phyloP scores from a whole-genome alignment of 2,797 vertebrate genomes.

The Rhabdomys pumilio region DNA sequence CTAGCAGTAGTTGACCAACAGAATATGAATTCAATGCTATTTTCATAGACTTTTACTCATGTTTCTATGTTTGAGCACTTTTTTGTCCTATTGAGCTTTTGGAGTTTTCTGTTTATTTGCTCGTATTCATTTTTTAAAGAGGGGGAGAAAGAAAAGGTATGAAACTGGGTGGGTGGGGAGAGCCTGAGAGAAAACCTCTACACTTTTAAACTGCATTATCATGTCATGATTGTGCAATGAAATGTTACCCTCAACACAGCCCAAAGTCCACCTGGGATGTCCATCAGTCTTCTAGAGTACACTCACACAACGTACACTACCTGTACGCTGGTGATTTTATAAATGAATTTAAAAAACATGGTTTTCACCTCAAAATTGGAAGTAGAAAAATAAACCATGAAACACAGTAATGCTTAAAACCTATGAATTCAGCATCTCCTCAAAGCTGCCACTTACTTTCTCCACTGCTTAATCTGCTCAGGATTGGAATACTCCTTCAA shows the following conservation, averaged over 20 bases:
- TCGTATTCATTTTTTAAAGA: not conserved
- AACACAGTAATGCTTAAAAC: not conserved
- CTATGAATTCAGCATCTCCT: not conserved
- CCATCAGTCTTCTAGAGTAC: not conserved
- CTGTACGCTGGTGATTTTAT: not conserved
- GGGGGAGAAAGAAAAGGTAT: too few species aligned
- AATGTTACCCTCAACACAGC: not conserved
- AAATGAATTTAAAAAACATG: not conserved
- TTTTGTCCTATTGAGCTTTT: not conserved
- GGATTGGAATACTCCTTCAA: constrained; percentile 98
- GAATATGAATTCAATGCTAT: not conserved
- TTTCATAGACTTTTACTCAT: not conserved
- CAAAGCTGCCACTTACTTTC: constrained; percentile 92
- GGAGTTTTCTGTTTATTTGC: not conserved
- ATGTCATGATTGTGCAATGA: not conserved
- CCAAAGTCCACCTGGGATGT: not conserved
- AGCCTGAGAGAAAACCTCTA: not conserved
- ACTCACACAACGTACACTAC: not conserved
- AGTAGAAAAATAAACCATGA: constrained; percentile 53
- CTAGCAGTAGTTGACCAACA: not conserved
- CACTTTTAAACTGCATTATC: not conserved
- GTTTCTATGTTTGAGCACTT: not conserved
- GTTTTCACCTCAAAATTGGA: constrained; percentile 49
- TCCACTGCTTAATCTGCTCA: constrained; percentile 98
- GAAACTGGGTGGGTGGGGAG: not conserved